A percentile compares a stretch with the other conserved stretches of the same genome.
These are phyloP conservation scores for Calcarius lapponicus DNA, from an alignment of 2,797 vertebrate species.

Conservation along the genomic window DNA sequence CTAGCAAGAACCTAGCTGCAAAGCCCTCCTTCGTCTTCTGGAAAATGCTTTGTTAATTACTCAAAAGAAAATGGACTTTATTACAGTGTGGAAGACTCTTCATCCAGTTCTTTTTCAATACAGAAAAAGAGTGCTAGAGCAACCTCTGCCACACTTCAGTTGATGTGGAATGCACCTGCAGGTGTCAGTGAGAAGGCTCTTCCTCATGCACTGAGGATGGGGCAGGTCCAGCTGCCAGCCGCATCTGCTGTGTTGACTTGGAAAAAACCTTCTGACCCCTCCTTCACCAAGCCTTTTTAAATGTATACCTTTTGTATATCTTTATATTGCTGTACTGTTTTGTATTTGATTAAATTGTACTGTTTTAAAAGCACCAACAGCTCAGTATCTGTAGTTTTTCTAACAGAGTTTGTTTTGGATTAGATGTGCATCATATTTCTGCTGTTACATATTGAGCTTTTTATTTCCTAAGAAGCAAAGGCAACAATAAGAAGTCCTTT, in stretches of 20 bases:
- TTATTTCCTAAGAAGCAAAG: not conserved
- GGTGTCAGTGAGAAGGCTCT: not conserved
- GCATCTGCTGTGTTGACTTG: not conserved
- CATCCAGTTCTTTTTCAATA: not conserved
- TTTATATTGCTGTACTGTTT: not conserved
- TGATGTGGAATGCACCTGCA: not conserved
- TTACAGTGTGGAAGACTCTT: not conserved
- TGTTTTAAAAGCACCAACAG: not conserved
- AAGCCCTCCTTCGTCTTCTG: not conserved
- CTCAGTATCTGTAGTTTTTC: not conserved
- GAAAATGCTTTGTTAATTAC: not conserved
- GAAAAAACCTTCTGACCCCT: not conserved
- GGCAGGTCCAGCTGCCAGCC: not conserved
- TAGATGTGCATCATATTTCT: not conserved
- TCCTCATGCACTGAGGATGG: not conserved
- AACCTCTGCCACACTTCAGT: rapidly evolving
- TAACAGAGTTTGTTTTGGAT: not conserved
- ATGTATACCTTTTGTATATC: not conserved
- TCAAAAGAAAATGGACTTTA: not conserved
- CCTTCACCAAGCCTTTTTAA: not conserved
- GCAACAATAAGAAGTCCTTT: not conserved
- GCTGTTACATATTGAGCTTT: not conserved
- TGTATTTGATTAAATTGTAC: constrained; percentile 14
- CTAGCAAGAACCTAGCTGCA: not conserved
- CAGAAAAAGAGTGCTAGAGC: not conserved